Evolutionary conservation across 2,888 invertebrate genomes (phyloP), one percentile per base, ranked within the genome.

Genomic region (Bedellia somnulentella): DNA sequence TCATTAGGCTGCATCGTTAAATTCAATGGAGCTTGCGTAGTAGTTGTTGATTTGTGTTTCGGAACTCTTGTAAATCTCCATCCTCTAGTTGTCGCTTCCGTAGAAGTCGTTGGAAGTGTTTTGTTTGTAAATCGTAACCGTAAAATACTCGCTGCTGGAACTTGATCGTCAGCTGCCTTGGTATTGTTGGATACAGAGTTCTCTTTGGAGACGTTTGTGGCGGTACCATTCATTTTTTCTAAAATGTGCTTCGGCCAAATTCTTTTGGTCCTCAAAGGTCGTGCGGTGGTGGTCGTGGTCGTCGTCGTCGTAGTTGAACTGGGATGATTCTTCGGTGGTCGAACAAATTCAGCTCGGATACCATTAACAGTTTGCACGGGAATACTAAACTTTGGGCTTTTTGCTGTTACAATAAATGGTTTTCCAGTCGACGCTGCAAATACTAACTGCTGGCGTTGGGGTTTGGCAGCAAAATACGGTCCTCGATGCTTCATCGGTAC

Each of bases 321-420:
- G 33, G 47, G 49, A 24, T 35, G 37, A 12, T 37, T 25, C 40
- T 51, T 54, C 22, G 70, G 67, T 4, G 73, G 68, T 37, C 51
- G 56, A 14, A 66, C 66, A 35, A 54, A 45, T 16, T 68, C 71
- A 5, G 56, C 40, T 29, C 61, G 55, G 28, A 63, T 61, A 32
- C 71, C 71, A 38, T 62, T 75, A 26, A 71, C 52, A 11, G 66
- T 68, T 44, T 73, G 68, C 15, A 59, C 49, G 5, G 75, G 71
- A 29, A 73, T 39, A 36, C 56, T 70, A 26, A 48, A 47, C 34
- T 73, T 67, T 8, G 66, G 59, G 29, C 46, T 55, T 33, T 57
- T 59, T n/a, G 50, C 45, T 15, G 26, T 34, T 24, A 52, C 31
- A 10, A 37, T 29, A 11, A 48, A 37, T 3, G 61, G 56, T 33